These are phyloP conservation scores for Lochmaea crataegi DNA, from an alignment of 2,888 invertebrate genomes.

Conservation along the genomic window DNA sequence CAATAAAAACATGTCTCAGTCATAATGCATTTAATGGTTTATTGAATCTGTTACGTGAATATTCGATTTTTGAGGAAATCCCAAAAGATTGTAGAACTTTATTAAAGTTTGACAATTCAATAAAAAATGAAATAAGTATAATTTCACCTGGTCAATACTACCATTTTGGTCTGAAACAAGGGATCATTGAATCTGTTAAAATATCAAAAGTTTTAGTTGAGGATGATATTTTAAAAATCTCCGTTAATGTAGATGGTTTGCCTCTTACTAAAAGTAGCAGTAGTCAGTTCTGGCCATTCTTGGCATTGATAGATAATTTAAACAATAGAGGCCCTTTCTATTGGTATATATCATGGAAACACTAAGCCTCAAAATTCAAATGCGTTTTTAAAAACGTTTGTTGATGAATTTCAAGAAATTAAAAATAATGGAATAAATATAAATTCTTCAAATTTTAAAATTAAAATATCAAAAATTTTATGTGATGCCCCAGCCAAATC, in stretches of 20 bases:
- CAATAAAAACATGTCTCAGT: background rate
- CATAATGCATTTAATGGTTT: background rate
- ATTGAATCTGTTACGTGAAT: background rate
- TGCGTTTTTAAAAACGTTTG: too few relatives aligned
- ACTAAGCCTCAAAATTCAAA: too few relatives aligned
- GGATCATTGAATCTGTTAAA: conserved; percentile 5
- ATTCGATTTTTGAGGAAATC: background rate
- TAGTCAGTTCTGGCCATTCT: conserved; percentile 51
- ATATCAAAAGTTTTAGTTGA: background rate
- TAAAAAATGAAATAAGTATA: conserved; percentile 13
- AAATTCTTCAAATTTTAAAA: too few relatives aligned
- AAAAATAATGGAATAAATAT: too few relatives aligned
- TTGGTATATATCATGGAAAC: too few relatives aligned
- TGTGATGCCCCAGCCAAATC: too few relatives aligned
- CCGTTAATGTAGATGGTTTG: conserved; percentile 49
- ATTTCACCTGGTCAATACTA: conserved; percentile 13
- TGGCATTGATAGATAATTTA: too few relatives aligned
- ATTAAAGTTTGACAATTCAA: conserved; percentile 11
- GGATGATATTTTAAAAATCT: conserved; percentile 28
- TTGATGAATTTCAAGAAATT: too few relatives aligned
- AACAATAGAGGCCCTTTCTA: too few relatives aligned
- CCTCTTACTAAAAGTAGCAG: too few relatives aligned
- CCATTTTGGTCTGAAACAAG: conserved; percentile 26
- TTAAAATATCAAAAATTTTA: too few relatives aligned
- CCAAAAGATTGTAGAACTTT: conserved; percentile 23